Evolutionary conservation across 37 sponge, comb jelly and placozoan genomes (phyloP).

Genomic region (Halisarca cf. caerulea): DNA sequence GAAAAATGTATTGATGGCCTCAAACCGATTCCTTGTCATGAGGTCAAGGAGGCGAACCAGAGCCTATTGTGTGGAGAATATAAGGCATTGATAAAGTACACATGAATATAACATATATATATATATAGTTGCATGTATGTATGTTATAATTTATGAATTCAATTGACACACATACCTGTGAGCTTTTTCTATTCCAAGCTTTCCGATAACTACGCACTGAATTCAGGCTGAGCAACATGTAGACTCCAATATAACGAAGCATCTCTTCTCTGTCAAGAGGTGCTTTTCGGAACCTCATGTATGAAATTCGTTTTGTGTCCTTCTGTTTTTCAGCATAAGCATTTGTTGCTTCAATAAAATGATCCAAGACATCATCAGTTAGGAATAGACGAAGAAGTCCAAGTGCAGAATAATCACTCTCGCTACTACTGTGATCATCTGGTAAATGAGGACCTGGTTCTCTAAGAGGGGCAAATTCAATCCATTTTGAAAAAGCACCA

Average conservation of each 20-base stretch:
- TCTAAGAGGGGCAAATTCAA: not conserved
- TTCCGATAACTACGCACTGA: not conserved
- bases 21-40: slow-evolving; percentile 1
- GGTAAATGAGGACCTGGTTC: not conserved
- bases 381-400: not conserved
- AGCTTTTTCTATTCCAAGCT: not conserved
- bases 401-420: not conserved
- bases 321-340: slow-evolving; percentile 6
- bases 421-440: not conserved
- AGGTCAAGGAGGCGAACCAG: not conserved
- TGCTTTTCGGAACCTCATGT: not conserved
- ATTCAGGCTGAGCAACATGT: not conserved
- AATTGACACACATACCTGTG: not conserved
- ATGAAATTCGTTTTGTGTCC: not conserved
- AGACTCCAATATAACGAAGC: not conserved
- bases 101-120: not conserved
- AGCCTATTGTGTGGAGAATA: not conserved
- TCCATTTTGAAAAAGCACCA: not conserved
- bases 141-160: too few relatives aligned
- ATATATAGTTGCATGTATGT: not conserved
- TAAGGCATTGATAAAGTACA: not conserved
- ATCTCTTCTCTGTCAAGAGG: not conserved
- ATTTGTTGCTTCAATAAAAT: not conserved
- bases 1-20: not conserved
- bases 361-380: not conserved